Base-by-base conservation (phyloP, 1,140 invertebrate species). In the Probaryconus sp. region DNA sequence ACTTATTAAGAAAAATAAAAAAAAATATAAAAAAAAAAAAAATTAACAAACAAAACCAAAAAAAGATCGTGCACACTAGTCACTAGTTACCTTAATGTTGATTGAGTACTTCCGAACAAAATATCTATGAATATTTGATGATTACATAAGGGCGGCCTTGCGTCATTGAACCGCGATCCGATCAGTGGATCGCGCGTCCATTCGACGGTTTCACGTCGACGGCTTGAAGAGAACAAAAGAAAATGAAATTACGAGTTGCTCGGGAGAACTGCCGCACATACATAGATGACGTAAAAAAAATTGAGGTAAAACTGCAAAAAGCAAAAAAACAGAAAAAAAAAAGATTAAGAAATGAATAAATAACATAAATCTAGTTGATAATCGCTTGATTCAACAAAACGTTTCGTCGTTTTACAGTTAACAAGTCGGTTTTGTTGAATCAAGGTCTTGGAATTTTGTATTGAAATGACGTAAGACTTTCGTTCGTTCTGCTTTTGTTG, bases 21-120 rank as follows among this genome's bases (percentile, higher is more conserved):
- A 14, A 37, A 53, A 45, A 51, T 55, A 53, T 9, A 5, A 37
- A 45, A 45, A 47, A 30, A 37, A 7, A 24, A 24, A 24, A 24
- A 24, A 24, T 4, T 17, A 47, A 45, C 21, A 30, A 31, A 43
- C 3, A 4, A 24, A 43, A 40, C 18, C 20, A 45, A 50, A 50
- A 67, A 61, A 43, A 43, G 61, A 76, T 48, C 20, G 33, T 76
- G 65, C 61, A 76, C 65, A 76, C 67, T 76, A 70, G 73, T 76
- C 63, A 71, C 55, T 76, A 76, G 67, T 63, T 76, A 70, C 60
- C 67, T 76, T 67, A 76, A 76, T 76, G 73, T 71, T 76, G n/a
- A n/a, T n/a, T n/a, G 61, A 76, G 73, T 76, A 76, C 72, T 76
- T 76, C 72, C 65, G 72, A 76, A 76, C 61, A 65, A 70, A 48